These are phyloP conservation scores for Hyperopisus bebe DNA, from an alignment of 2,113 vertebrate species.

Conservation along the genomic window DNA sequence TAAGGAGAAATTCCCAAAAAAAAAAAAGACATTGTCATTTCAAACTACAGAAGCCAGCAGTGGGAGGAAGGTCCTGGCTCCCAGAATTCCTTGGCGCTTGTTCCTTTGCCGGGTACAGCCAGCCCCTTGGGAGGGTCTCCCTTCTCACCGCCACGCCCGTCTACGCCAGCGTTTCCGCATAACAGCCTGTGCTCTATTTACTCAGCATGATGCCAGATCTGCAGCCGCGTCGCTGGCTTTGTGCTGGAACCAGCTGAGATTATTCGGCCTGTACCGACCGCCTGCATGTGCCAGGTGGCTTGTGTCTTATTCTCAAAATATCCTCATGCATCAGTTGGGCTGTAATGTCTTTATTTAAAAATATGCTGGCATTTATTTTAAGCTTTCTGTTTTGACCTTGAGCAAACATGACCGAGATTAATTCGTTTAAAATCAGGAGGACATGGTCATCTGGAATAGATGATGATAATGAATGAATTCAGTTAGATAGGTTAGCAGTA, in stretches of 20 bases:
- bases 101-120: not conserved
- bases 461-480: not conserved
- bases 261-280: not conserved
- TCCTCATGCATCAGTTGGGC: not conserved
- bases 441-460: not conserved
- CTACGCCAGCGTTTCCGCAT: not conserved
- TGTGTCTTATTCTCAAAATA: not conserved
- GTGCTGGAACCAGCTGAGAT: not conserved
- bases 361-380: not conserved
- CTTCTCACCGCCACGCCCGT: not conserved
- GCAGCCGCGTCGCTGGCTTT: not conserved
- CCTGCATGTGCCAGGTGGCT: not conserved
- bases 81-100: not conserved
- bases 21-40: not conserved
- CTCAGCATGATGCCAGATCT: too few species aligned
- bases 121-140: not conserved
- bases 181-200: not conserved
- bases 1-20: not conserved
- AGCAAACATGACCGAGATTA: not conserved
- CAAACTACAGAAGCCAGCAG: not conserved
- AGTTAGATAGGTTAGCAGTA: not conserved
- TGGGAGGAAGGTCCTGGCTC: not conserved
- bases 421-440: not conserved
- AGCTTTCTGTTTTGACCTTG: not conserved
- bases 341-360: not conserved